Evolutionary conservation across 2,113 vertebrate genomes (phyloP), one percentile per base, ranked within the genome.

Genomic region (Clupea harengus): DNA sequence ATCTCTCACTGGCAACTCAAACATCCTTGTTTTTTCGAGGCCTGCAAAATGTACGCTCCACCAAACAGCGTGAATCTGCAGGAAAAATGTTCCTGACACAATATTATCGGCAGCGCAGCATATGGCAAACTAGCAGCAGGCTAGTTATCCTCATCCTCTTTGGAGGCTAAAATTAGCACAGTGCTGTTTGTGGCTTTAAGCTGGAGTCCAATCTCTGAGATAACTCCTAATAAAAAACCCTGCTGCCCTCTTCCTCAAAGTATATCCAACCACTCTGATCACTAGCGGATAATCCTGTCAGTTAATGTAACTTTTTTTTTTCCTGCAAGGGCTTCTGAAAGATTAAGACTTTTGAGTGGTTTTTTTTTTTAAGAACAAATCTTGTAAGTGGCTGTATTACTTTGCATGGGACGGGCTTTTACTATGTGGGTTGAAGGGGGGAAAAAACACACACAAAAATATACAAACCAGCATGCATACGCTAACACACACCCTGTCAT

Each of bases 71-170:
- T 91, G 88, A 93, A 93, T 93, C 92, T 91, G 91, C 92, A 86
- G 92, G 92, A 95, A 95, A 39, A 96, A 96, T 97, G 96, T 96
- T 96, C 96, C 95, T 92, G 90, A 95, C 94, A 95, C 93, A 95
- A 96, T 97, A 97, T 96, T 97, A 97, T 97, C 95, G 92, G 89
- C 94, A 91, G 95, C 93, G 92, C 93, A 96, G 96, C 97, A 98
- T 97, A 98, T 98, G 97, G 96, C 94, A 96, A 96, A 96, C 95
- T 95, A 96, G 95, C 96, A 95, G 96, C 94, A 96, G 95, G 96
- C 96, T 96, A 96, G 97, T 99, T 97, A 97, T 98, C 96, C 96
- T 98, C 96, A 98, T 98, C 97, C 97, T 97, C 97, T 98, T 98
- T 99, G 95, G 93, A 96, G 94, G 95, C 96, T 99, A 99, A 99